These are phyloP conservation scores for Drosophila mauritiana DNA, from an alignment of 1,140 invertebrate genomes.

Conservation along the genomic window DNA sequence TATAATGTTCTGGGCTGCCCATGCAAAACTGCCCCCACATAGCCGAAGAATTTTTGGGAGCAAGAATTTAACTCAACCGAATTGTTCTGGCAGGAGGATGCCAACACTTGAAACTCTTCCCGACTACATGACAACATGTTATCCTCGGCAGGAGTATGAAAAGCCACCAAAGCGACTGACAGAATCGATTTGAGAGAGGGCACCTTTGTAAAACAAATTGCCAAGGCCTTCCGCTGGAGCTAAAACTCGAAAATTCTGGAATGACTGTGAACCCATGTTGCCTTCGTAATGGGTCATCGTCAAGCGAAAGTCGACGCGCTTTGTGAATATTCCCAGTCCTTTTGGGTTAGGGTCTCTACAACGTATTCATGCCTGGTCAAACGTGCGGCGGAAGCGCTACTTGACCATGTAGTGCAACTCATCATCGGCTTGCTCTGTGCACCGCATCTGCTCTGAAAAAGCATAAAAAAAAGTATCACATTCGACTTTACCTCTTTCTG, in stretches of 20 bases:
- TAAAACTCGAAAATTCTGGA: constrained; percentile 97
- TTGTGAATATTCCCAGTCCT: constrained; percentile 87
- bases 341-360: constrained; percentile 91
- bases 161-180: background rate
- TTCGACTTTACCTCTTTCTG: too few relatives aligned
- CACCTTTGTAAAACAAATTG: constrained; percentile 88
- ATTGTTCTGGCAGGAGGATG: constrained; percentile 94
- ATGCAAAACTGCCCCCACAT: too few relatives aligned
- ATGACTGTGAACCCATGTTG: constrained; percentile 96
- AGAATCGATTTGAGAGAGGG: constrained; percentile 7
- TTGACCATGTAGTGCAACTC: constrained; percentile 89
- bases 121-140: constrained; percentile 92
- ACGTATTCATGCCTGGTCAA: constrained; percentile 87
- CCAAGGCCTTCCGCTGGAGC: constrained; percentile 97
- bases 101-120: constrained; percentile 93
- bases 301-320: constrained; percentile 98
- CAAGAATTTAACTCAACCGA: too few relatives aligned
- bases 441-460: background rate
- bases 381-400: constrained; percentile 98
- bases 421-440: constrained; percentile 62
- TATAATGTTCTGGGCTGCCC: too few relatives aligned
- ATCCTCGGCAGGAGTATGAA: constrained; percentile 79
- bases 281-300: constrained; percentile 97
- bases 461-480: too few relatives aligned
- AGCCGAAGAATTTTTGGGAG: too few relatives aligned